These are phyloP conservation scores for Trichacis sp. DNA, from an alignment of 2,888 invertebrate species.

Conservation along the genomic window DNA sequence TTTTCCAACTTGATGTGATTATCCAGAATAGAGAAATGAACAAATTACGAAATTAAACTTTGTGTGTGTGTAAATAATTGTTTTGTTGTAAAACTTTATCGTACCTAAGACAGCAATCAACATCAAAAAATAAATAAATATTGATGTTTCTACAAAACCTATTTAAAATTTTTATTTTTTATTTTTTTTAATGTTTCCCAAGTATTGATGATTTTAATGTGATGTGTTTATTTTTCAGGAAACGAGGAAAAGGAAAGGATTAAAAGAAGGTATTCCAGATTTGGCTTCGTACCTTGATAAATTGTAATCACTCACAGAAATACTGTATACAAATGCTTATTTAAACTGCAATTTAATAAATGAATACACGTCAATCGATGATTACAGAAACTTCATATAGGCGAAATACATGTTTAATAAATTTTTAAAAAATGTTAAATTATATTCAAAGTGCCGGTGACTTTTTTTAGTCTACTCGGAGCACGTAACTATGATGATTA, in stretches of 20 bases:
- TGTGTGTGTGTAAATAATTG: too few species aligned
- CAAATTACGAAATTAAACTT: slow-evolving; percentile 48
- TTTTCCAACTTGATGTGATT: slow-evolving; percentile 58
- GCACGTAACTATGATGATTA: not conserved
- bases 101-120: too few species aligned
- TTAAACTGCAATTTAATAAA: slow-evolving; percentile 67
- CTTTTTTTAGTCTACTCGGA: not conserved
- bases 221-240: slow-evolving; percentile 76
- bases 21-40: slow-evolving; percentile 70
- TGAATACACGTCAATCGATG: too few species aligned
- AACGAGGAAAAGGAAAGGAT: slow-evolving; percentile 98
- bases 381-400: too few species aligned
- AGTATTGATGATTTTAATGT: too few species aligned
- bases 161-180: slow-evolving; percentile 14
- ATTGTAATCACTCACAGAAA: slow-evolving; percentile 79
- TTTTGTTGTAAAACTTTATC: not conserved
- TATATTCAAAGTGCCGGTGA: too few species aligned
- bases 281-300: slow-evolving; percentile 97
- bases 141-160: slow-evolving; percentile 13
- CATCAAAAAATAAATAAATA: slow-evolving; percentile 15
- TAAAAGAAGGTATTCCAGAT: slow-evolving; percentile 97
- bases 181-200: slow-evolving; percentile 48
- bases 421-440: too few species aligned
- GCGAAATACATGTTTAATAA: too few species aligned
- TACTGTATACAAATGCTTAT: slow-evolving; percentile 65